Evolutionary conservation across 1,140 invertebrate species (phyloP).

Genomic region (Holotrichia oblita): DNA sequence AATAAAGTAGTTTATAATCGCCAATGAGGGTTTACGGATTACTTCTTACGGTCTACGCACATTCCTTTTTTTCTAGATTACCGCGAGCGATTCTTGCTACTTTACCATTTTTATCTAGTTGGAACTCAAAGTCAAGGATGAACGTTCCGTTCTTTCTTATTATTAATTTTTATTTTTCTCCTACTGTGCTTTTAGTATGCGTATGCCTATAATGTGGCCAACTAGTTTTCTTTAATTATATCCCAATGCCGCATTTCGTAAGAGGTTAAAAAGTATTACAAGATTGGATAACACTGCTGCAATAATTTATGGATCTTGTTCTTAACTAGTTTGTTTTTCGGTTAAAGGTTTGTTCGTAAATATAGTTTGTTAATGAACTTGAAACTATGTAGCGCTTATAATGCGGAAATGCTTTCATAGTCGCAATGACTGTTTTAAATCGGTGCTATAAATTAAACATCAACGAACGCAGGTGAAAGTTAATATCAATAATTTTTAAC

Average conservation of each 20-base stretch:
- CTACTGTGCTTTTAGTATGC: not conserved
- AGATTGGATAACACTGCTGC: not conserved
- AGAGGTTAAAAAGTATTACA: not conserved
- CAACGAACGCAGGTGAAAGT: too few species aligned
- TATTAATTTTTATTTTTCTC: not conserved
- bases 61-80: constrained; percentile 12
- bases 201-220: not conserved
- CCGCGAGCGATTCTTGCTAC: constrained; percentile 1
- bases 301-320: not conserved
- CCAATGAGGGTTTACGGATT: not conserved
- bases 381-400: too few species aligned
- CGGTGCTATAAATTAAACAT: too few species aligned
- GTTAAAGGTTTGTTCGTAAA: not conserved
- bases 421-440: too few species aligned
- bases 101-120: not conserved
- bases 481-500: too few species aligned
- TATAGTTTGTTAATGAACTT: not conserved
- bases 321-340: not conserved
- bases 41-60: not conserved
- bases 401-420: too few species aligned
- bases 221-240: not conserved
- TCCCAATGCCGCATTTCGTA: not conserved
- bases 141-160: not conserved
- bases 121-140: constrained; percentile 5
- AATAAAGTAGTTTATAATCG: constrained; percentile 35